Evolutionary conservation across 2,888 invertebrate genomes (phyloP).

Genomic region (Erannis defoliaria): DNA sequence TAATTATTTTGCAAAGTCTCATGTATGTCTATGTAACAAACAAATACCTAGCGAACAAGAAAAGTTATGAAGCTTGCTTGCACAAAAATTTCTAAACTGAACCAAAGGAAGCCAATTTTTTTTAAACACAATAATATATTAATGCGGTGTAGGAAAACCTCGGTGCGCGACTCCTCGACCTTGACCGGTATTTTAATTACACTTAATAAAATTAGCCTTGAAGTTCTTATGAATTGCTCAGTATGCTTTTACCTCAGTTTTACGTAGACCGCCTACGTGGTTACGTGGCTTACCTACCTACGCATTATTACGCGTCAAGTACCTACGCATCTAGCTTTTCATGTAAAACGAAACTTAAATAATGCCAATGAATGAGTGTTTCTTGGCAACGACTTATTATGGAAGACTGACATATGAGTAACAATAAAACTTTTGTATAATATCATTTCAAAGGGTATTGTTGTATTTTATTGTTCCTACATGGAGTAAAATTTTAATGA

Average conservation of each 20-base stretch:
- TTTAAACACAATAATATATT: background rate
- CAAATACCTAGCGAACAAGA: too few species aligned
- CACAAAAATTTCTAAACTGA: too few species aligned
- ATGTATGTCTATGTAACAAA: too few species aligned
- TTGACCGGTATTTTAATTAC: background rate
- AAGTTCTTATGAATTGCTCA: background rate
- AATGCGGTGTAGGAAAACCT: too few species aligned
- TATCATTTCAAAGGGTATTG: background rate
- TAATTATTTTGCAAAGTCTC: too few species aligned
- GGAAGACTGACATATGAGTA: too few species aligned
- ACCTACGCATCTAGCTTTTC: background rate
- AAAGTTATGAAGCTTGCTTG: too few species aligned
- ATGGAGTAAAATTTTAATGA: too few species aligned
- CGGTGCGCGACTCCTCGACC: background rate
- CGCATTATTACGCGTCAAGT: background rate
- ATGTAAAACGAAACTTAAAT: background rate
- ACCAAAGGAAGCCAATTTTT: too few species aligned
- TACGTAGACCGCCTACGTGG: conserved; percentile 28
- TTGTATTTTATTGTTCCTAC: too few species aligned
- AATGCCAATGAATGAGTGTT: background rate
- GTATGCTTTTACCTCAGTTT: conserved; percentile 3
- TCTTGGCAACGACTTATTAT: too few species aligned
- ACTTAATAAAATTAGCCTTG: conserved; percentile 1
- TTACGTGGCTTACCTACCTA: conserved; percentile 13
- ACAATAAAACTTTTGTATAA: too few species aligned